Evolutionary conservation across 2,797 vertebrate species (phyloP).

Genomic region (Avahi laniger): DNA sequence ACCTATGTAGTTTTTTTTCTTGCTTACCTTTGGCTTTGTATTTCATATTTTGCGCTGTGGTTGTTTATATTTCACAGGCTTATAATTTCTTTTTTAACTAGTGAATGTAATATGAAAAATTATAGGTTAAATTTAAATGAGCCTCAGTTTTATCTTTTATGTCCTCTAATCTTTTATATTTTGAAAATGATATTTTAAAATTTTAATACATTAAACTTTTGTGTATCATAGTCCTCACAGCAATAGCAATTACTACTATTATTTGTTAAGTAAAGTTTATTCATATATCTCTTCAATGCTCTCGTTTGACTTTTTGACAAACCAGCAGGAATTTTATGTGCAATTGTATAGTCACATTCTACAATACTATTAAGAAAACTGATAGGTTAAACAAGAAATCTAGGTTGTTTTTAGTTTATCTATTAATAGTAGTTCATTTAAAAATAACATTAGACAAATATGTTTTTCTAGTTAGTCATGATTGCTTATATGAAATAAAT

Average conservation of each 20-base stretch:
- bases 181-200: conserved; percentile 47
- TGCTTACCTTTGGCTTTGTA: conserved; percentile 68
- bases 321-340: conserved; percentile 5
- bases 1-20: conserved; percentile 48
- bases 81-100: conserved; percentile 58
- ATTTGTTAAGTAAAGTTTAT: conserved; percentile 28
- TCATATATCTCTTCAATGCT: not conserved
- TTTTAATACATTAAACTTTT: not conserved
- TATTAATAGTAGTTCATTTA: not conserved
- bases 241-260: conserved; percentile 45
- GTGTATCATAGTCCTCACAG: conserved; percentile 25
- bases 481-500: conserved; percentile 1
- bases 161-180: conserved; percentile 36
- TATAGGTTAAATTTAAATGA: conserved; percentile 58
- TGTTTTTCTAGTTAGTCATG: not conserved
- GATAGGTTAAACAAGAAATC: not conserved
- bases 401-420: not conserved
- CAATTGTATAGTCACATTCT: conserved; percentile 25
- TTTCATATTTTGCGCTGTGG: conserved; percentile 71
- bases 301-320: conserved; percentile 32
- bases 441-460: not conserved
- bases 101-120: conserved; percentile 17
- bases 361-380: not conserved
- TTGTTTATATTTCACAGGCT: conserved; percentile 37
- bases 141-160: conserved; percentile 38